Percentiles rank a stretch among this genome's conserved stretches.
Conservation (phyloP, 1,140 invertebrate species). For the Hylaeus anthracinus region DNA sequence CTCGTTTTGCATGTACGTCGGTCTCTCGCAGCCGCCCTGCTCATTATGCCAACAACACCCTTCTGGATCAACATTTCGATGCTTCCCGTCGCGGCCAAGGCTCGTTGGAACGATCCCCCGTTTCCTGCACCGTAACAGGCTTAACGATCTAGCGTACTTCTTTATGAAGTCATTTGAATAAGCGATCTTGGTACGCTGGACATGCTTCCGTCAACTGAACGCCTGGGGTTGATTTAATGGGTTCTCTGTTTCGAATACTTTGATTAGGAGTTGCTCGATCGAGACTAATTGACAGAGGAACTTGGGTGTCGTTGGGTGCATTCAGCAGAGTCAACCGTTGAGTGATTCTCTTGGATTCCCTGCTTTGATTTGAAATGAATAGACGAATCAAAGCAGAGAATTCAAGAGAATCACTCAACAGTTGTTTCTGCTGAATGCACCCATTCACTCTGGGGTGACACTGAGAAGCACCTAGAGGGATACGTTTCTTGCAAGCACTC, state of each 20-base stretch:
- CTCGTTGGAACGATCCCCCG: background rate
- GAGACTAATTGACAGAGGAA: too few species aligned
- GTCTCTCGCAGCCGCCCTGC: background rate
- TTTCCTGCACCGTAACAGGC: background rate
- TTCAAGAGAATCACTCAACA: too few species aligned
- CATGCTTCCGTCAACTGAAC: background rate
- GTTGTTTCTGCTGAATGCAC: too few species aligned
- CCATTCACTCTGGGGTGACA: too few species aligned
- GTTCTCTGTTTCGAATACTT: background rate
- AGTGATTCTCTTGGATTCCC: too few species aligned
- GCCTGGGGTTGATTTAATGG: too few species aligned
- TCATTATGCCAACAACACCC: constrained; percentile 28
- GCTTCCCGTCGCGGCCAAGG: constrained; percentile 4
- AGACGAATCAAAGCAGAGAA: too few species aligned
- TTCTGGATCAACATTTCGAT: constrained; percentile 34
- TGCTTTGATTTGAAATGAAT: too few species aligned
- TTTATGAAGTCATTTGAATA: constrained; percentile 17
- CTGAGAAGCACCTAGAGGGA: too few species aligned
- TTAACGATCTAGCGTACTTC: background rate
- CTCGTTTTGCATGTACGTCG: constrained; percentile 12
- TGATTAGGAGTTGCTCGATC: background rate
- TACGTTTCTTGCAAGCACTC: too few species aligned
- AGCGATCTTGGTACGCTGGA: background rate
- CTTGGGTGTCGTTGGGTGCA: too few species aligned
- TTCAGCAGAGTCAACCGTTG: too few species aligned